Evolutionary conservation across 2,113 vertebrate species (phyloP), one percentile per base, ranked within the genome.

Genomic region (Oophaga pumilio): DNA sequence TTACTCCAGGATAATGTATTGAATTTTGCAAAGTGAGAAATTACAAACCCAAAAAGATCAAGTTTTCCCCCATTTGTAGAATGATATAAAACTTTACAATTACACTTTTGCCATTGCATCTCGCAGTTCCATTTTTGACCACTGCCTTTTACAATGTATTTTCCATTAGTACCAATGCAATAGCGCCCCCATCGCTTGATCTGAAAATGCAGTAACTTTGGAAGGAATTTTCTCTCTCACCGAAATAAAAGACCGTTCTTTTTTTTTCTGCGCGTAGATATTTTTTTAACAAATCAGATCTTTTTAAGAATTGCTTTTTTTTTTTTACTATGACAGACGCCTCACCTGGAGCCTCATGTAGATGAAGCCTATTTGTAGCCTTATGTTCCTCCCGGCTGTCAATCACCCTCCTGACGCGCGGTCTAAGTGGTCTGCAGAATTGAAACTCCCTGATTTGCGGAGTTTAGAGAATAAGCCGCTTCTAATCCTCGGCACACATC

Each of bases 401-500:
- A 56, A 12, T 26, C 76, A 17, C 17, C 5, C 62, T 13, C 13
- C 20, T 49, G 80, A 11, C 57, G 52, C 57, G 17, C 68, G 3
- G 10, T 43, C 15, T 66, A 13, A 28, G 69, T 56, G 82, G 2
- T 52, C 62, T n/a, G 52, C 13, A 20, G 64, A 84, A 71, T 84
- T 73, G 49, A 71, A 84, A 73, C 66, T 71, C 80, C 33, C n/a
- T 84, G 82, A 84, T 84, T 84, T 84, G 82, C 28, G 82, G 71
- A 68, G 50, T 84, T 15, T 53, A 2, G 49, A 14, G 82, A 84
- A 84, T 84, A 50, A 71, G 64, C 66, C 6, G 50, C 6, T 53
- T 52, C 24, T 84, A 84, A 84, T 84, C 82, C 82, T 71, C 64
- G 20, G 66, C 64, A 71, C 82, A 84, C 82, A 84, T 84, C 82